phyloP scores from a whole-genome alignment of 2,113 vertebrate genomes.

The Rousettus leschenaultii region DNA sequence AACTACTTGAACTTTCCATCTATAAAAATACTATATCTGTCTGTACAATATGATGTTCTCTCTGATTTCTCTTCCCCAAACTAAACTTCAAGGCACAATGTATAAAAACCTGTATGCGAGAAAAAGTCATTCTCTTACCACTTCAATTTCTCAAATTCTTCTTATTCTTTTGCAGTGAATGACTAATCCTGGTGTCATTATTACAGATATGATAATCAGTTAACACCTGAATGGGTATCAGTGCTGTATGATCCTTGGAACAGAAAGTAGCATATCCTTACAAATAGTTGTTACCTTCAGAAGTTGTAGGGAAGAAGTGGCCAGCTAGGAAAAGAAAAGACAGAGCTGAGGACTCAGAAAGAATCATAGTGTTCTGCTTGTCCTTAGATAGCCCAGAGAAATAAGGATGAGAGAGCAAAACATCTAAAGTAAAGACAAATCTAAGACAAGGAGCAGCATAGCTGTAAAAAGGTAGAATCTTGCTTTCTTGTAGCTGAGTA shows the following conservation, averaged over 20 bases:
- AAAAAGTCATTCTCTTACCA: neutral
- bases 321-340: neutral
- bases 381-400: neutral
- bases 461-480: neutral
- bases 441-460: neutral
- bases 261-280: neutral
- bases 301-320: neutral
- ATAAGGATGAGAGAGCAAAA: neutral
- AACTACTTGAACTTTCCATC: neutral
- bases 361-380: neutral
- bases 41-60: neutral
- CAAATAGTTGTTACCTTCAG: neutral
- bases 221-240: neutral
- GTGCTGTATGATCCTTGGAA: neutral
- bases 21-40: neutral
- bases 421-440: neutral
- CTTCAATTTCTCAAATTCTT: neutral
- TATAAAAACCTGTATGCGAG: neutral
- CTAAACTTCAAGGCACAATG: neutral
- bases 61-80: neutral
- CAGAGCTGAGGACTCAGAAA: neutral
- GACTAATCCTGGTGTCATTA: neutral
- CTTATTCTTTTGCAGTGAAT: neutral
- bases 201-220: neutral
- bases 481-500: neutral